These are phyloP conservation scores for Sebastes iracundus DNA, from an alignment of 2,797 vertebrate genomes.

Conservation along the genomic window DNA sequence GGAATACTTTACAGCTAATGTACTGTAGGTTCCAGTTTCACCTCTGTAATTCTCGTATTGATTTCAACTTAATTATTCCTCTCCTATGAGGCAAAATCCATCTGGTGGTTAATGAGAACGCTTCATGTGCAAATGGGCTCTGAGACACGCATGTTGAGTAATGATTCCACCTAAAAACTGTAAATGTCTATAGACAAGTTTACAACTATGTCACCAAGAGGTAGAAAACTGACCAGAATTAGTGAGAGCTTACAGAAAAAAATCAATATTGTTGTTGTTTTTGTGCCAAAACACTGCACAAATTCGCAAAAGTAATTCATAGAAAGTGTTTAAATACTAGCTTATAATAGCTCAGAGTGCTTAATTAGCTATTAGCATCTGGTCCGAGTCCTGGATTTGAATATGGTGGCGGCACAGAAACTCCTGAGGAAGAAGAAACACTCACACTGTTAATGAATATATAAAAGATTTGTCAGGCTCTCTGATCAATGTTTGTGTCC, in stretches of 20 bases:
- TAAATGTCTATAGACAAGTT: background rate
- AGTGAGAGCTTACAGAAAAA: background rate
- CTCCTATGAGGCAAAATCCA: conserved; percentile 58
- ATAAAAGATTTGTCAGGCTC: background rate
- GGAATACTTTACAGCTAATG: conserved; percentile 60
- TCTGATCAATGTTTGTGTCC: background rate
- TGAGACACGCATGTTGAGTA: conserved; percentile 8
- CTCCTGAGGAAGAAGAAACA: background rate
- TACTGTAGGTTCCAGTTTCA: conserved; percentile 62
- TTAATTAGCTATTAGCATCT: background rate
- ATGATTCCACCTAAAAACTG: conserved; percentile 17
- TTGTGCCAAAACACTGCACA: background rate
- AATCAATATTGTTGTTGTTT: background rate
- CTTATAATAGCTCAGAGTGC: background rate
- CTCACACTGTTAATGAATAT: background rate
- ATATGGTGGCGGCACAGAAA: background rate
- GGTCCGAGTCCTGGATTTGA: background rate
- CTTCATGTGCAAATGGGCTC: conserved; percentile 26
- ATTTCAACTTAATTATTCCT: conserved; percentile 70
- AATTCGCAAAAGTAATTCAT: background rate
- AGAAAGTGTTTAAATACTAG: background rate
- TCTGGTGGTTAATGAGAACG: conserved; percentile 53
- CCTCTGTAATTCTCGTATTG: conserved; percentile 65
- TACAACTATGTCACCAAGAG: background rate
- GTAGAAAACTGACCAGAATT: background rate